Percentiles rank a stretch among this genome's conserved stretches.
Conservation (phyloP, 2,888 invertebrate species). For the Drosophila suboccidentalis region DNA sequence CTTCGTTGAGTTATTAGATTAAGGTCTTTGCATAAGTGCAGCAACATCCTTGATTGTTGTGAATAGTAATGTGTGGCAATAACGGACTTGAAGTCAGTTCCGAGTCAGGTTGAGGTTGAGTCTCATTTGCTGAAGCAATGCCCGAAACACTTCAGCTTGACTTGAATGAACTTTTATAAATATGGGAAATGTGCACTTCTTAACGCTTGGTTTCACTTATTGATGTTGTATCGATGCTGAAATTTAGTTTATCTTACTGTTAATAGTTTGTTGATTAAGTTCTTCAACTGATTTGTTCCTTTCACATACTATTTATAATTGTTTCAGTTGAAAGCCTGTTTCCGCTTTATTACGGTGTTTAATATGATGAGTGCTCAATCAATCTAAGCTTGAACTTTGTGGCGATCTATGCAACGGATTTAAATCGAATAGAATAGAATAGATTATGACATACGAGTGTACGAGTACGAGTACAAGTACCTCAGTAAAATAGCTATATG, state of each 20-base stretch:
- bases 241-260: slow-evolving; percentile 17
- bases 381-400: slow-evolving; percentile 38
- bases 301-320: slow-evolving; percentile 1
- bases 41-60: slow-evolving; percentile 51
- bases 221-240: slow-evolving; percentile 9
- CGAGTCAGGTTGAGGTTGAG: slow-evolving; percentile 34
- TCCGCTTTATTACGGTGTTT: slow-evolving; percentile 64
- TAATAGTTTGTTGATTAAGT: slow-evolving; percentile 22
- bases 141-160: slow-evolving; percentile 40
- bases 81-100: slow-evolving; percentile 39
- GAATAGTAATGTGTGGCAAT: slow-evolving; percentile 9
- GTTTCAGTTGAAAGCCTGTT: slow-evolving; percentile 30
- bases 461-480: not conserved
- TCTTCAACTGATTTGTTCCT: slow-evolving; percentile 36
- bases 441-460: not conserved
- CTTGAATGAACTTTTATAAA: slow-evolving; percentile 56
- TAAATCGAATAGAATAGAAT: not conserved
- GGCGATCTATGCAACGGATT: slow-evolving; percentile 11
- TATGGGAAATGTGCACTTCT: slow-evolving; percentile 35
- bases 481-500: too few species aligned
- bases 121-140: slow-evolving; percentile 20
- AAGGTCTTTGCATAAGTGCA: slow-evolving; percentile 73
- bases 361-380: slow-evolving; percentile 40
- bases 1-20: slow-evolving; percentile 74
- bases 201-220: slow-evolving; percentile 40